Percentiles rank a stretch among this genome's conserved stretches.
Conservation (phyloP, 2,888 invertebrate genomes). For the Sceliomorpha sp. region DNA sequence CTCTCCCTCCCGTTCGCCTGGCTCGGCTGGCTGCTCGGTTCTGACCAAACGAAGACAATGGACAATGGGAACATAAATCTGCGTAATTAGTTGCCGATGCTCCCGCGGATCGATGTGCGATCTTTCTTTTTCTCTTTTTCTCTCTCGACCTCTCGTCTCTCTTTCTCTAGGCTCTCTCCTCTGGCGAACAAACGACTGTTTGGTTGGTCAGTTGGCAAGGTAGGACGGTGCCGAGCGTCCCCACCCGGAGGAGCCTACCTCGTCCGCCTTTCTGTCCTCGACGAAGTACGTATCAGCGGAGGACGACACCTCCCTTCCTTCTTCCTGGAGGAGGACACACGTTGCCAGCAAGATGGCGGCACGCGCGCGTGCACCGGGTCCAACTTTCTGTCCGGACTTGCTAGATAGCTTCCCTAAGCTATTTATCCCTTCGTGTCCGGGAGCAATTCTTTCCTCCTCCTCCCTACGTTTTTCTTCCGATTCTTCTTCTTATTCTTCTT, state of each 20-base stretch:
- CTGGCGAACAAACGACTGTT: slow-evolving; percentile 77
- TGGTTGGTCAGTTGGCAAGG: slow-evolving; percentile 78
- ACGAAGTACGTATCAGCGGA: slow-evolving; percentile 40
- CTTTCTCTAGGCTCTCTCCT: slow-evolving; percentile 56
- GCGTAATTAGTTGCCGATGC: slow-evolving; percentile 93
- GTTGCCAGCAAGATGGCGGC: slow-evolving; percentile 71
- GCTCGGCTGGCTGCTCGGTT: slow-evolving; percentile 66
- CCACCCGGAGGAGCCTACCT: slow-evolving; percentile 61
- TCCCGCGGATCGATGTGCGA: slow-evolving; percentile 80
- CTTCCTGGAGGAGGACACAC: slow-evolving; percentile 62
- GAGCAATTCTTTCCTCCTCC: slow-evolving; percentile 29
- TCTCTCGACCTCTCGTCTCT: slow-evolving; percentile 61
- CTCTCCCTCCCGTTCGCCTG: slow-evolving; percentile 57
- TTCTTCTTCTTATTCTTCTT: slow-evolving; percentile 38
- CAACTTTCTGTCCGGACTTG: neutral
- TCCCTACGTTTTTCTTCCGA: neutral
- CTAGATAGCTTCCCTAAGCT: slow-evolving; percentile 31
- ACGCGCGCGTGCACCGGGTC: slow-evolving; percentile 39
- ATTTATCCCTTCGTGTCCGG: slow-evolving; percentile 32
- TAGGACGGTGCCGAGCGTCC: slow-evolving; percentile 74
- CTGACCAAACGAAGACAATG: slow-evolving; percentile 87
- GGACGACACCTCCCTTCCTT: slow-evolving; percentile 71
- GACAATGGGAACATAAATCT: slow-evolving; percentile 96
- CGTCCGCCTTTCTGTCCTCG: slow-evolving; percentile 47
- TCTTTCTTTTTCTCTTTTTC: slow-evolving; percentile 69